phyloP scores from a whole-genome alignment of 1,140 invertebrate species.

The Ceratoteleas bidentatus region DNA sequence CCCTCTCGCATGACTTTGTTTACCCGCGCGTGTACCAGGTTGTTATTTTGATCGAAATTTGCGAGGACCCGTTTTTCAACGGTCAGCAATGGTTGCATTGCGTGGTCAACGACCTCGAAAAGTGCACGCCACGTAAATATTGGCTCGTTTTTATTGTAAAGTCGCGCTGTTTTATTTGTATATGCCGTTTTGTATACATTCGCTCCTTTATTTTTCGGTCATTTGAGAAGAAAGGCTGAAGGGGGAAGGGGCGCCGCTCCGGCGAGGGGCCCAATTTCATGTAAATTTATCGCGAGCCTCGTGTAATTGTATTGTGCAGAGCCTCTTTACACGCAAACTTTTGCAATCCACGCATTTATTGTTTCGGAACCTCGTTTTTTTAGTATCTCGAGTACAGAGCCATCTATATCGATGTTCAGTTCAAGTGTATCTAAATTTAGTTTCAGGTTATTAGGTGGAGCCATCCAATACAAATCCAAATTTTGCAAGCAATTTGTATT shows the following conservation, averaged over 20 bases:
- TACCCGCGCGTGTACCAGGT: background rate
- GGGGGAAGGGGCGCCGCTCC: no score
- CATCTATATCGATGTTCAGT: no score
- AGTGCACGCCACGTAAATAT: conserved; percentile 31
- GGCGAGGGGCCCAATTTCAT: background rate
- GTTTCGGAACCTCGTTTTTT: no score
- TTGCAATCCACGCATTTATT: no score
- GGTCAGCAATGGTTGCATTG: conserved; percentile 4
- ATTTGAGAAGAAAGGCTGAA: conserved; percentile 8
- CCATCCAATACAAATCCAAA: no score
- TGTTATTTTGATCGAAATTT: conserved; percentile 10
- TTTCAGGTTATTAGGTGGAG: no score
- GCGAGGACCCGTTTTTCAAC: background rate
- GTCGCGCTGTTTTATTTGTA: conserved; percentile 26
- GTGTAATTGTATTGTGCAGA: no score
- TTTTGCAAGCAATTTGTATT: no score
- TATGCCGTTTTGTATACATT: conserved; percentile 15
- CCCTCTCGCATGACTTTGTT: no score
- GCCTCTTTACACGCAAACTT: no score
- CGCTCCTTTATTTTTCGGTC: conserved; percentile 9
- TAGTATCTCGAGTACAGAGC: no score
- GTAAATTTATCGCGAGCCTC: background rate
- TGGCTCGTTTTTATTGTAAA: conserved; percentile 25
- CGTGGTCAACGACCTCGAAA: conserved; percentile 46
- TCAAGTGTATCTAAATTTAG: no score